Evolutionary conservation across 2,888 invertebrate genomes (phyloP).

Genomic region (Pycnomerus fuliginosus): DNA sequence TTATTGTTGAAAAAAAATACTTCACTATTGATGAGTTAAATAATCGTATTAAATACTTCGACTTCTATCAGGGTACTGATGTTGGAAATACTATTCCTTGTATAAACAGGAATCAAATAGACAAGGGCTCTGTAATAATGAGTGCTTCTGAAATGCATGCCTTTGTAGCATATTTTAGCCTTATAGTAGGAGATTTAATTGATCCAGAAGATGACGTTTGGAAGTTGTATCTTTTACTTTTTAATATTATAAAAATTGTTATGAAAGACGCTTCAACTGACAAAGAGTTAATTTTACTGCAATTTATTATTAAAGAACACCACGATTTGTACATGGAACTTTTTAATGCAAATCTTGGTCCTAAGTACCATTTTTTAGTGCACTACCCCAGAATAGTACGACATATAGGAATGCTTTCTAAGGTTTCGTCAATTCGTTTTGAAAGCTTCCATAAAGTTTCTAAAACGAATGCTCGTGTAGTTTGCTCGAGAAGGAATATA

Average conservation of each 20-base stretch:
- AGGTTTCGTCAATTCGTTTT: constrained; percentile 1
- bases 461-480: neutral
- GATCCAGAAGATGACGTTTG: constrained; percentile 1
- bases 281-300: neutral
- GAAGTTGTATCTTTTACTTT: neutral
- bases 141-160: neutral
- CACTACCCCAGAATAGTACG: constrained; percentile 1
- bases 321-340: neutral
- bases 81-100: neutral
- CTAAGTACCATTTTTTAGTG: neutral
- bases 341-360: neutral
- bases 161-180: neutral
- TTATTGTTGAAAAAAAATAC: neutral
- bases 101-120: neutral
- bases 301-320: neutral
- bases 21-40: neutral
- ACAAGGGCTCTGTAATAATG: neutral
- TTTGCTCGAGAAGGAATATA: neutral
- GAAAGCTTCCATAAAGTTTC: neutral
- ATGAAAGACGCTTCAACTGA: neutral
- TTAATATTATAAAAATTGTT: neutral
- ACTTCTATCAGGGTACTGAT: neutral
- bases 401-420: neutral
- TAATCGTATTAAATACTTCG: neutral
- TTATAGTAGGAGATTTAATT: neutral